These are phyloP conservation scores for Tenthredo notha DNA, from an alignment of 2,888 invertebrate genomes.

Conservation along the genomic window DNA sequence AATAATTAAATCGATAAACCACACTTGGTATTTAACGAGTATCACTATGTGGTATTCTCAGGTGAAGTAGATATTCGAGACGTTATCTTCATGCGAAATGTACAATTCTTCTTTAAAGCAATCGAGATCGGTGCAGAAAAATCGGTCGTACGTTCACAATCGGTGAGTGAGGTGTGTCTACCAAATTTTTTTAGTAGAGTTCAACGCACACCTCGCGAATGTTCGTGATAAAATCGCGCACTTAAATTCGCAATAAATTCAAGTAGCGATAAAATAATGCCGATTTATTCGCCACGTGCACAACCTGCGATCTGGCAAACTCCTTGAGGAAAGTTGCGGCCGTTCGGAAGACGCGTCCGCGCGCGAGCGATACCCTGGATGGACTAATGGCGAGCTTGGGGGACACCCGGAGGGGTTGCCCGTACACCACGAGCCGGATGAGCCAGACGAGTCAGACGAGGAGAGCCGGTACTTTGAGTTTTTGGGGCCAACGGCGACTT, in stretches of 20 bases:
- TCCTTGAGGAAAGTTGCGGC: conserved; percentile 18
- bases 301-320: conserved; percentile 8
- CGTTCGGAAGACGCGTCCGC: conserved; percentile 39
- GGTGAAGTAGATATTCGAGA: background rate
- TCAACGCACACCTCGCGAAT: background rate
- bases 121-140: background rate
- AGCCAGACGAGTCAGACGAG: conserved; percentile 40
- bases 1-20: background rate
- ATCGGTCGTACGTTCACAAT: background rate
- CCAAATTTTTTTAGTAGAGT: background rate
- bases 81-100: background rate
- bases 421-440: conserved; percentile 31
- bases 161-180: background rate
- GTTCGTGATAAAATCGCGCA: background rate
- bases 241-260: background rate
- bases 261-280: background rate
- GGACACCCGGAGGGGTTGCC: conserved; percentile 48
- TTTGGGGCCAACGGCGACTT: conserved; percentile 38
- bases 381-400: conserved; percentile 44
- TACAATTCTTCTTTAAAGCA: background rate
- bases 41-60: background rate
- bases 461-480: conserved; percentile 40
- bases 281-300: conserved; percentile 32
- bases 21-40: background rate
- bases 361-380: conserved; percentile 33